Base-by-base conservation (phyloP, 2,113 vertebrate genomes). In the Scomber scombrus region DNA sequence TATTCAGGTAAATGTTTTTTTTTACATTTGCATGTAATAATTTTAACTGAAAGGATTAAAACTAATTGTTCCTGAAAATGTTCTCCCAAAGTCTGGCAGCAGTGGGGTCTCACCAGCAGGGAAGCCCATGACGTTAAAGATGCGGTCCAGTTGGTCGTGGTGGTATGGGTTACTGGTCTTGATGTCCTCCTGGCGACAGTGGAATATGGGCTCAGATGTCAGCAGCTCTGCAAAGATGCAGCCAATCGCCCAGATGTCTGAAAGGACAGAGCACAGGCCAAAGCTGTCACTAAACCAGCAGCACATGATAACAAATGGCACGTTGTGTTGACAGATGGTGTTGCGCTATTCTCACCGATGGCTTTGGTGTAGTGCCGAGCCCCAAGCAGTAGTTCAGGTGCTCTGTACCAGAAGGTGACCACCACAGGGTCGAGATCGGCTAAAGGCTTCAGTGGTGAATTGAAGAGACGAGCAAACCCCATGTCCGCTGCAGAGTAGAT, bases 371-470 rank as follows among this genome's bases (percentile, higher is more conserved):
- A 99, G 95, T 99, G 98, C 88, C 98, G 96, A 89, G 98, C 98
- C 92, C 98, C 98, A 75, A 99, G 96, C 90, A 99, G 95, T 63
- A 99, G 93, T 89, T 99, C 98, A 89, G 98, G 98, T 91, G 98
- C 98, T 94, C 98, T 96, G 95, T 99, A 99, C 98, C 98, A 99
- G 95, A 99, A 99, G 16, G 98, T 99, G 93, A 99, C 98, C 86
- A 99, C 98, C 93, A 99, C 98, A 80, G 98, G 98, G 96, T 99
- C 98, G 90, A 99, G 95, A 95, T 99, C 98, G 90, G 98, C 98
- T 98, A 99, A 98, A 97, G 98, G 98, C 97, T 99, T 99, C 93
- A 99, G 95, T 91, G 98, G 98, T 96, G 98, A 99, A 96, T 99
- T 99, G 97, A 99, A 99, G 93, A 99, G 96, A 56, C 98, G 96